Base-by-base conservation (phyloP, 2,113 vertebrate species). In the Theropithecus gelada region DNA sequence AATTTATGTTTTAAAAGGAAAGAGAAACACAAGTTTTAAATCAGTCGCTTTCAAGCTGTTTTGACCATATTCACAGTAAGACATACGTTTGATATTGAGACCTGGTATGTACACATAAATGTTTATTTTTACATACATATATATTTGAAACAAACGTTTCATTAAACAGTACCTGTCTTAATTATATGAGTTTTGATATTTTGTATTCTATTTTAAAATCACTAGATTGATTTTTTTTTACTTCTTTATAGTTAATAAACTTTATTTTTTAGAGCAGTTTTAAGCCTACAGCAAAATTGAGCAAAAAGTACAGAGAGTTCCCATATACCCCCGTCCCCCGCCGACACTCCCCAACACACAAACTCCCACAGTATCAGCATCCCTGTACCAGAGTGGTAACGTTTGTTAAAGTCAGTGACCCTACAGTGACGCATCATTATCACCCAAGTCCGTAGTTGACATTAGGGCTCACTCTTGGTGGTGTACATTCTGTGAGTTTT, bases 191-290 rank as follows among this genome's bases (percentile, higher is more conserved):
- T 1, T 85, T 90, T 72, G 27, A 18, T 81, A 48, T 79, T 88
- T 95, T 78, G 50, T 89, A 52, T 73, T 55, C 43, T 89, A 9
- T 83, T 96, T 97, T 84, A 93, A 89, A 89, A 97, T 79, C 70
- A 68, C 40, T 52, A n/a, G 57, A 94, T 70, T 93, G 23, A 50
- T 57, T 59, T 66, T 68, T 79, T 68, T 79, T 83, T 25, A 2
- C 30, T 55, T 83, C 81, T 79, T 68, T 27, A 64, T 88, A 64
- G 55, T 66, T 43, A 66, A 70, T 93, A 66, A 87, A n/a, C 32
- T 75, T 93, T 59, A 32, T 48, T 87, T 91, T 95, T 79, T 84
- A 83, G 23, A 66, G 30, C 11, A 96, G 6, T 93, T 95, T 90
- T 92, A 79, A 66, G 48, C 78, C 66, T 50, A 88, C 5, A 72